These are phyloP conservation scores for Physocephala rufipes DNA, from an alignment of 2,888 invertebrate species.

Conservation along the genomic window DNA sequence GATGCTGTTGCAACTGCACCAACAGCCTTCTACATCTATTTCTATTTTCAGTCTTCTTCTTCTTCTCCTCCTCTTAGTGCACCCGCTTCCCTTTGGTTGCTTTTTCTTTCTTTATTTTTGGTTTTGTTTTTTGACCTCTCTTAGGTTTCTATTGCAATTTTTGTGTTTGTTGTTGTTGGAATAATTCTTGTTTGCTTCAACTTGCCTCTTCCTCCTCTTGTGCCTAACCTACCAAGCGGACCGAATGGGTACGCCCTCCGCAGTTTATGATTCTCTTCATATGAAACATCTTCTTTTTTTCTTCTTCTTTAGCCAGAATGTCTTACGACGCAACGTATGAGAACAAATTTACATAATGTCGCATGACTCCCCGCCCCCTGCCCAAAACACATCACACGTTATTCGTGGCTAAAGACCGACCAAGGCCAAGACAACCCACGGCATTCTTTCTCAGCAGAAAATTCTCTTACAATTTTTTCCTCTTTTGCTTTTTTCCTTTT, in stretches of 20 bases:
- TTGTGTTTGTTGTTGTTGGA: no score
- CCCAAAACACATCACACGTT: conserved; percentile 43
- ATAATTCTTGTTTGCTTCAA: no score
- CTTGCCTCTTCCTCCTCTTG: no score
- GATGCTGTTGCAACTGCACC: no score
- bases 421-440: conserved; percentile 59
- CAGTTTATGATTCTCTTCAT: background rate
- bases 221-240: background rate
- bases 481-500: background rate
- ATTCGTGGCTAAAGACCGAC: conserved; percentile 59
- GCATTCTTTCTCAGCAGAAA: conserved; percentile 40
- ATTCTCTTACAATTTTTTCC: conserved; percentile 21
- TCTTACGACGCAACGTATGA: no score
- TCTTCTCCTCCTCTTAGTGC: conserved; percentile 2
- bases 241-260: background rate
- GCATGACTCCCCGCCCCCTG: no score
- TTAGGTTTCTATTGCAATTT: no score
- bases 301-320: background rate
- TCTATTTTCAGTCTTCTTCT: no score
- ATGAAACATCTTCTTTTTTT: conserved; percentile 27
- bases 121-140: background rate
- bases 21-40: conserved; percentile 19
- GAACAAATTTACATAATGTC: no score
- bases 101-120: conserved; percentile 31
- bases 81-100: no score